Conservation (phyloP, 2,888 invertebrate genomes). For the Gryllus longicercus region DNA sequence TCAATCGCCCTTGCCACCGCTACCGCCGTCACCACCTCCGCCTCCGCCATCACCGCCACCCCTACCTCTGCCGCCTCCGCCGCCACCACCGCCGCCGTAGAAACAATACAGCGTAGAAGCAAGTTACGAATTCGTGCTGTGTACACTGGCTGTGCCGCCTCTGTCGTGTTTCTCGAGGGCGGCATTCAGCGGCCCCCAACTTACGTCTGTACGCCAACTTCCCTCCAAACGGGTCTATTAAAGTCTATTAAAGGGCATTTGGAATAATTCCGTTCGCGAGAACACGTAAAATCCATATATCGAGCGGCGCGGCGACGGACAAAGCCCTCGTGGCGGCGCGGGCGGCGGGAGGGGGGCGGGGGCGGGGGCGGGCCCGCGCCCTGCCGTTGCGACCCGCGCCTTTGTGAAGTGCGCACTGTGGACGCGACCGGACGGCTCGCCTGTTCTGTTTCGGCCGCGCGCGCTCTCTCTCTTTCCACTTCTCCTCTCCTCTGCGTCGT, state of each 20-base stretch:
- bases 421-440: neutral
- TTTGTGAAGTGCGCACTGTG: neutral
- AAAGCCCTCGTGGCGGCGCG: neutral
- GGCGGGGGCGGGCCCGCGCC: too few relatives aligned
- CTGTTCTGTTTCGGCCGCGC: neutral
- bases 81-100: neutral
- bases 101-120: constrained; percentile 1
- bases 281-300: constrained; percentile 17
- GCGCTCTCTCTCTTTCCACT: too few relatives aligned
- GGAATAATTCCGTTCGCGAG: constrained; percentile 17
- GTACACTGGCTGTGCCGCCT: neutral
- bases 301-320: neutral
- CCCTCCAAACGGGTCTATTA: constrained; percentile 17
- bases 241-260: constrained; percentile 17
- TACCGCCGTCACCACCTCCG: too few relatives aligned
- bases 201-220: neutral
- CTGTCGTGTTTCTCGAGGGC: neutral
- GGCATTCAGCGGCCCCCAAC: neutral
- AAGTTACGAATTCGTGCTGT: constrained; percentile 4
- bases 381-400: too few relatives aligned
- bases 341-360: too few relatives aligned
- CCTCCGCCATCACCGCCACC: too few relatives aligned
- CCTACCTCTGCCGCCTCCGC: too few relatives aligned
- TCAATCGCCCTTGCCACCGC: too few relatives aligned
- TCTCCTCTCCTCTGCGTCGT: too few relatives aligned